Conservation (phyloP, 1,140 invertebrate genomes). For the Brachionus rubens region DNA sequence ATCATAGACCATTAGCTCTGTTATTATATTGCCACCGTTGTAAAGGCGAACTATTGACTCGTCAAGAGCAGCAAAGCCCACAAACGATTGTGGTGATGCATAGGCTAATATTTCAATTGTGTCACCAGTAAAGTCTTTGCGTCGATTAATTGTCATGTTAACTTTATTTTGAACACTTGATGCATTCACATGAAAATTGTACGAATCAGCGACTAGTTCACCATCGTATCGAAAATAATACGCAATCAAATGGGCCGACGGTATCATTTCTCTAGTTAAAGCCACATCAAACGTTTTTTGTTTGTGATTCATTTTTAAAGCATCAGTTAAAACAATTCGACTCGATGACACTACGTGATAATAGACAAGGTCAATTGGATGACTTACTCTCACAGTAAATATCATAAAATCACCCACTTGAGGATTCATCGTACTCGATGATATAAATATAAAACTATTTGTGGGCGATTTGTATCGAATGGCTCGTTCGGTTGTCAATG, state of each 20-base stretch:
- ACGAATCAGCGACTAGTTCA: constrained; percentile 80
- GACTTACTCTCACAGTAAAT: constrained; percentile 86
- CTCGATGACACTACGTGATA: constrained; percentile 65
- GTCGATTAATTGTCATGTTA: constrained; percentile 81
- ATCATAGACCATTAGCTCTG: constrained; percentile 25
- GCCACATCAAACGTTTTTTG: constrained; percentile 77
- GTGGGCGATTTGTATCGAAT: constrained; percentile 68
- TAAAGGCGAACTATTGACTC: constrained; percentile 49
- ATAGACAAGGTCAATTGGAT: constrained; percentile 80
- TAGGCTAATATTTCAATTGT: constrained; percentile 84
- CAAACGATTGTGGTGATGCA: constrained; percentile 85
- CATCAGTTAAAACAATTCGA: constrained; percentile 58
- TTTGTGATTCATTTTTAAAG: constrained; percentile 54
- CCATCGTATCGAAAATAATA: constrained; percentile 78
- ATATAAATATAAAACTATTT: constrained; percentile 79
- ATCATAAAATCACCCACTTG: too few species aligned
- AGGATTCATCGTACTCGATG: constrained; percentile 76
- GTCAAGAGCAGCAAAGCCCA: constrained; percentile 81
- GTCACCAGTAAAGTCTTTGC: constrained; percentile 84
- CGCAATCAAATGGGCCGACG: constrained; percentile 80
- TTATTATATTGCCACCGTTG: constrained; percentile 20
- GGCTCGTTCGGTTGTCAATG: constrained; percentile 1
- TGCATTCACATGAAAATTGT: constrained; percentile 90
- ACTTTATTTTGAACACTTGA: constrained; percentile 69
- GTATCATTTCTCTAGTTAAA: constrained; percentile 87